These are phyloP conservation scores for Puntigrus tetrazona DNA, from an alignment of 2,113 vertebrate species.

Conservation along the genomic window DNA sequence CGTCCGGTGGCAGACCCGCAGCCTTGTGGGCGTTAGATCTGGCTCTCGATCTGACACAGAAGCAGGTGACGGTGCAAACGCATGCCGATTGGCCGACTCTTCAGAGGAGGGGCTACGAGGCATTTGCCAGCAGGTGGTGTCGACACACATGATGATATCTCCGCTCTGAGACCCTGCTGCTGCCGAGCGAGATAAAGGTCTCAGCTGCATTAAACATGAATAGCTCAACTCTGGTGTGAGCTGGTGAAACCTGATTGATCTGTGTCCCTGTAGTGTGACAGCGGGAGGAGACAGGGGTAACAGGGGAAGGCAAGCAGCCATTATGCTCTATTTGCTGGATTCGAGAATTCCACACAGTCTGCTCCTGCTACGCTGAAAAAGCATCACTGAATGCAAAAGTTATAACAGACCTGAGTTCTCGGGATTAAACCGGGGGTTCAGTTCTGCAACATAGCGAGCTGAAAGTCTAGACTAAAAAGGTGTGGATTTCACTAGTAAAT, in stretches of 20 bases:
- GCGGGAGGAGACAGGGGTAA: constrained; percentile 9
- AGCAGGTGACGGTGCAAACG: not conserved
- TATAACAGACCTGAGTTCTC: not conserved
- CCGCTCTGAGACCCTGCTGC: constrained; percentile 44
- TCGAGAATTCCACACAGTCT: not conserved
- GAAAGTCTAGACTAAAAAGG: not conserved
- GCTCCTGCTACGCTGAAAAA: not conserved
- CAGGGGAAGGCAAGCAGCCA: not conserved
- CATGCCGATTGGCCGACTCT: not conserved
- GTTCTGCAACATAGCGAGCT: not conserved
- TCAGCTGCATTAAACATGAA: constrained; percentile 62
- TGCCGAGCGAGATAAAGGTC: constrained; percentile 56
- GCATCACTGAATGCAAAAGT: not conserved
- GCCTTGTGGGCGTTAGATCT: constrained; percentile 7
- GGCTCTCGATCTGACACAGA: constrained; percentile 19
- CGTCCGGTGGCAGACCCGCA: not conserved
- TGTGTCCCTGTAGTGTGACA: not conserved
- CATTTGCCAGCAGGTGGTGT: constrained; percentile 12
- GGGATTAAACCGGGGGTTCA: not conserved
- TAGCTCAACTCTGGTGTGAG: constrained; percentile 29
- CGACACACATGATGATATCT: not conserved
- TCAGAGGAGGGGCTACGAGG: not conserved
- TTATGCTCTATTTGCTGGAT: not conserved
- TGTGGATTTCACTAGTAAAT: not conserved
- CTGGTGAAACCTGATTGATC: constrained; percentile 28